Conservation (phyloP, 2,888 invertebrate species). For the Ypsolopha sequella region DNA sequence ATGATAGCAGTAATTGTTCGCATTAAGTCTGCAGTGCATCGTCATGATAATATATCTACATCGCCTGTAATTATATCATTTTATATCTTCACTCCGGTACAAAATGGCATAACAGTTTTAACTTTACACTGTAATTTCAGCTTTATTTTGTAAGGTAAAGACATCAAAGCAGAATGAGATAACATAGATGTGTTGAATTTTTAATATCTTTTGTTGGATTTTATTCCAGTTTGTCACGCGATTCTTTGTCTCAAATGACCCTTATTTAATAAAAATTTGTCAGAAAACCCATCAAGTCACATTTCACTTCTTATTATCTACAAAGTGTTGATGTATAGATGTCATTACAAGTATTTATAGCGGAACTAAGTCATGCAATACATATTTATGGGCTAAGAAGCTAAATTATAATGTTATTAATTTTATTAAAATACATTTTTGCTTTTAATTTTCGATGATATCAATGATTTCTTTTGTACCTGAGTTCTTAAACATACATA, state of each 20-base stretch:
- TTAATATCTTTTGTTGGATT: conserved; percentile 3
- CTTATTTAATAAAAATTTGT: conserved; percentile 15
- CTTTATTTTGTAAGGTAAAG: no score
- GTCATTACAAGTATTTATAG: not conserved
- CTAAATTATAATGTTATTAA: no score
- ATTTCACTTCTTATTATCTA: no score
- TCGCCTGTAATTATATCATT: conserved; percentile 43
- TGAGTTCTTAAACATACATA: no score
- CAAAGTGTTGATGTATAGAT: no score
- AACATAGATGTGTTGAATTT: not conserved
- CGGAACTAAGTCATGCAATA: not conserved
- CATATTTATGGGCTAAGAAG: no score
- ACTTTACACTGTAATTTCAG: not conserved
- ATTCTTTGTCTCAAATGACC: conserved; percentile 28
- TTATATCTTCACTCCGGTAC: conserved; percentile 13
- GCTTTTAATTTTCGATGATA: no score
- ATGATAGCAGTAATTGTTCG: conserved; percentile 28
- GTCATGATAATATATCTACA: conserved; percentile 37
- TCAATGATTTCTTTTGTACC: no score
- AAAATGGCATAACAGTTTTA: not conserved
- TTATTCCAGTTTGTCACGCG: conserved; percentile 40
- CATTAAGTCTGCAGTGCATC: conserved; percentile 27
- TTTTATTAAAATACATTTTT: no score
- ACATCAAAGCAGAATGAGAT: no score
- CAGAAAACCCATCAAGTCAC: no score